Conservation (phyloP, 2,113 vertebrate genomes). For the Pygoscelis antarcticus region DNA sequence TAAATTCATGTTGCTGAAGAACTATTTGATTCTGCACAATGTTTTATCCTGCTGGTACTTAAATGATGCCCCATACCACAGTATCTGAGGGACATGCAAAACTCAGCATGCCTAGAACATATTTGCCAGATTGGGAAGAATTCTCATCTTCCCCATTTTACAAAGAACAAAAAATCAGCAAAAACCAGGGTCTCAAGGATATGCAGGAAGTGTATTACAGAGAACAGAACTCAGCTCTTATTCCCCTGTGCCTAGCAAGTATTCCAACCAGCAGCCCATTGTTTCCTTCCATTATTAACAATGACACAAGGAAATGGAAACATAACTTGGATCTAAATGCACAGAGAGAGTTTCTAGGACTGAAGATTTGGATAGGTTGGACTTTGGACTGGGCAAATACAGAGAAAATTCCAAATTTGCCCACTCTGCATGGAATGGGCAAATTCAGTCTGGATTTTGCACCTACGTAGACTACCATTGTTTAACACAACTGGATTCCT, state of each 20-base stretch:
- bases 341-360: not conserved
- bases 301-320: not conserved
- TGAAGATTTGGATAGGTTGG: not conserved
- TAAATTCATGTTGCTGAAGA: not conserved
- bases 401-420: not conserved
- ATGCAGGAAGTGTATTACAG: not conserved
- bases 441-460: not conserved
- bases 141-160: not conserved
- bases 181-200: not conserved
- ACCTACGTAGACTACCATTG: not conserved
- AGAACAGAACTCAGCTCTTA: not conserved
- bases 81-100: not conserved
- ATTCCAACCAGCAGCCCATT: not conserved
- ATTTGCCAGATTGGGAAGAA: not conserved
- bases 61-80: not conserved
- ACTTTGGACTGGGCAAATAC: not conserved
- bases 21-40: not conserved
- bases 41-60: not conserved
- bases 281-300: not conserved
- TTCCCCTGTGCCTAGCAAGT: not conserved
- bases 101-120: not conserved
- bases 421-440: not conserved
- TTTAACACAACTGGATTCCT: not conserved
- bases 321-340: not conserved
- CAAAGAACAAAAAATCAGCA: not conserved